Evolutionary conservation across 2,888 invertebrate genomes (phyloP).

Genomic region (Pollenia angustigena): DNA sequence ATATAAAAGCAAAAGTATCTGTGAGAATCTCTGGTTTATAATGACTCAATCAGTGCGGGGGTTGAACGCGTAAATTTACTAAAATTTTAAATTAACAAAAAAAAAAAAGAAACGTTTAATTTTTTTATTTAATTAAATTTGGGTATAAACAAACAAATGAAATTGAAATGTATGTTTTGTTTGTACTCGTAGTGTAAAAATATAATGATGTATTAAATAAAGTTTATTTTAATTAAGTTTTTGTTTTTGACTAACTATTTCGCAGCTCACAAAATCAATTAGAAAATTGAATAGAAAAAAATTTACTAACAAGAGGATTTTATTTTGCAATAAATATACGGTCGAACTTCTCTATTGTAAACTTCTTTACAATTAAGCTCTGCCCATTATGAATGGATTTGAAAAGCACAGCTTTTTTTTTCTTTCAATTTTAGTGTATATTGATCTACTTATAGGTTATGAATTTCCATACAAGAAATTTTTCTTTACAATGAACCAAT

Average conservation of each 20-base stretch:
- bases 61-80: slow-evolving; percentile 47
- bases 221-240: neutral
- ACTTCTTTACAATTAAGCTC: too few relatives aligned
- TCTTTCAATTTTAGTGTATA: too few relatives aligned
- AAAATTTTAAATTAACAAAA: slow-evolving; percentile 35
- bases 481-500: too few relatives aligned
- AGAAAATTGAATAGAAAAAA: neutral
- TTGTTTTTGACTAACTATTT: neutral
- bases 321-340: too few relatives aligned
- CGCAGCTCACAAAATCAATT: neutral
- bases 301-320: too few relatives aligned
- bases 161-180: slow-evolving; percentile 1
- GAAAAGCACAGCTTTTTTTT: too few relatives aligned
- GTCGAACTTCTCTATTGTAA: too few relatives aligned
- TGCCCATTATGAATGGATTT: too few relatives aligned
- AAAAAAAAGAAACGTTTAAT: slow-evolving; percentile 19
- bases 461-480: too few relatives aligned
- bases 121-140: slow-evolving; percentile 43
- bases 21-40: neutral
- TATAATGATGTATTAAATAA: neutral
- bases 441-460: too few relatives aligned
- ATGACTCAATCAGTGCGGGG: slow-evolving; percentile 40
- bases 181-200: neutral
- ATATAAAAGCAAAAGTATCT: slow-evolving; percentile 35
- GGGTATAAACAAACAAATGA: slow-evolving; percentile 38